These are phyloP conservation scores for Cryptotermes secundus DNA, from an alignment of 1,140 invertebrate genomes.

Conservation along the genomic window DNA sequence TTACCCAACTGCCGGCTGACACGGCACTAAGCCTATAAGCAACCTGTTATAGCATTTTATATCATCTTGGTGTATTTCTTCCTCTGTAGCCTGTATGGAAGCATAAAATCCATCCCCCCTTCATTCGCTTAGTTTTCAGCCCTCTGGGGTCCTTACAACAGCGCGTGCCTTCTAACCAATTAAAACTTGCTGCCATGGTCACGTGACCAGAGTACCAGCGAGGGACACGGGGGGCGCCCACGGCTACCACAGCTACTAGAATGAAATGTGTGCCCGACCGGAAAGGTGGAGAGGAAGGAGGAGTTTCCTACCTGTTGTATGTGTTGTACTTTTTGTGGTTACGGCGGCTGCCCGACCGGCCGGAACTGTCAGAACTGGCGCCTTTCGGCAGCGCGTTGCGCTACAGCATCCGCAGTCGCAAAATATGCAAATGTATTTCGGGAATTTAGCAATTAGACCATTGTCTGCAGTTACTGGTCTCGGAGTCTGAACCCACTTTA, in stretches of 20 bases:
- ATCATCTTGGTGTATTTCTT: neutral
- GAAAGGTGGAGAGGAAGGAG: neutral
- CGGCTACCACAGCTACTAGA: neutral
- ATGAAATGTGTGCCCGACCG: neutral
- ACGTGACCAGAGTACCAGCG: neutral
- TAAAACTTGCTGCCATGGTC: neutral
- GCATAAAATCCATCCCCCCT: neutral
- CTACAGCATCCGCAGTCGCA: neutral
- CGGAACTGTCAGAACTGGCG: neutral
- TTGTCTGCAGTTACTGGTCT: neutral
- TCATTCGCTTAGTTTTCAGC: neutral
- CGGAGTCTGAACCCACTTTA: neutral
- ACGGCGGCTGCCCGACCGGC: neutral
- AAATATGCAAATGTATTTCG: neutral
- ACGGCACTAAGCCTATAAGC: constrained; percentile 14
- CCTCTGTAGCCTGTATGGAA: neutral
- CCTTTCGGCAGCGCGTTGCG: neutral
- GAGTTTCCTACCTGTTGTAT: neutral
- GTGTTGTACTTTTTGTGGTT: constrained; percentile 16
- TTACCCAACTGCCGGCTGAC: neutral
- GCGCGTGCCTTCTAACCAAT: constrained; percentile 25
- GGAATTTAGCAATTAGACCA: neutral
- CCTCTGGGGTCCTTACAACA: neutral
- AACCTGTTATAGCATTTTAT: constrained; percentile 31
- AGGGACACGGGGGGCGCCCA: neutral